Conservation (phyloP, 2,888 invertebrate species). For the Acronicta aceris region DNA sequence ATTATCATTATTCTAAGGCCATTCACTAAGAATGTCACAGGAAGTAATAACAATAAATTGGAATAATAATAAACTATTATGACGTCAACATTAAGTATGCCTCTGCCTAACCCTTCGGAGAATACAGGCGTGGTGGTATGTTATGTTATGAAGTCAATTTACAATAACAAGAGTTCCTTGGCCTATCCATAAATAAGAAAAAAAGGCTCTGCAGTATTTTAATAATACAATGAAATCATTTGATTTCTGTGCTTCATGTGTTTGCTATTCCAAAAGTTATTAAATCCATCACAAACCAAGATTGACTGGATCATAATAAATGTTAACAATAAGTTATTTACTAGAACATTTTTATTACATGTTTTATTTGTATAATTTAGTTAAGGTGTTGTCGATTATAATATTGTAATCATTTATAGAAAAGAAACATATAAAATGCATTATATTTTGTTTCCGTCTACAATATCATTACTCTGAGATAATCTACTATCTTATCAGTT, state of each 20-base stretch:
- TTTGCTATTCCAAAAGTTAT: background rate
- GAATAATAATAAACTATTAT: no score
- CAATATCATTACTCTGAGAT: slow-evolving; percentile 24
- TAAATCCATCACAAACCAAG: background rate
- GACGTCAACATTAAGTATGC: no score
- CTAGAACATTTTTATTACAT: slow-evolving; percentile 1
- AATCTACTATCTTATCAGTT: slow-evolving; percentile 40
- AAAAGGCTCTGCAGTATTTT: background rate
- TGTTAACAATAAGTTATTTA: background rate
- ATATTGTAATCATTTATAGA: slow-evolving; percentile 53
- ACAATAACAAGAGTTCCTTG: no score
- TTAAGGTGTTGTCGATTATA: slow-evolving; percentile 88
- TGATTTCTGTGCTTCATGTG: background rate
- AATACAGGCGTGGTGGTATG: no score
- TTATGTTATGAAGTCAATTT: no score
- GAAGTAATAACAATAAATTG: no score
- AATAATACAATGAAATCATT: background rate
- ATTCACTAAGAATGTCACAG: no score
- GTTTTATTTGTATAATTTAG: slow-evolving; percentile 66
- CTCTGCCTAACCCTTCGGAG: no score
- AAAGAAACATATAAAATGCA: slow-evolving; percentile 25
- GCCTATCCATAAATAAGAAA: no score
- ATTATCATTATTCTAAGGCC: no score
- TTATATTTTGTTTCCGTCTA: slow-evolving; percentile 35
- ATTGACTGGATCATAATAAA: background rate